A percentile compares a stretch with the other conserved stretches of the same genome.
phyloP scores from a whole-genome alignment of 1,140 invertebrate species.

The Dendroctonus ponderosae region DNA sequence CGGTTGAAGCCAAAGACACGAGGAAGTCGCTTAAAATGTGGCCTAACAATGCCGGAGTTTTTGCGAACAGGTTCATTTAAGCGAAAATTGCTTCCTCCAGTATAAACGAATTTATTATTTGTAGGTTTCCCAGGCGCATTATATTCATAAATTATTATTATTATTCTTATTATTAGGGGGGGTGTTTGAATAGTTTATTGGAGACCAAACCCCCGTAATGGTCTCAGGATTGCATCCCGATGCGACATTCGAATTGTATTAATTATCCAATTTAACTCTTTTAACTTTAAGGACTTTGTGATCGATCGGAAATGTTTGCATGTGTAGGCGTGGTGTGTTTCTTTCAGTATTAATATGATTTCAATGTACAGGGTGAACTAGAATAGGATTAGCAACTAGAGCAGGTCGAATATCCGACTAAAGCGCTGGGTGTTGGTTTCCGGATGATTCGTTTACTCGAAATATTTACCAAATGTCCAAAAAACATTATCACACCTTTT shows the following conservation, averaged over 20 bases:
- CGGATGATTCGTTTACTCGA: too few relatives aligned
- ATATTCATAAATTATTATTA: neutral
- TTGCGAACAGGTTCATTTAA: too few relatives aligned
- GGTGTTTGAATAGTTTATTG: neutral
- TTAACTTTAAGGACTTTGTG: neutral
- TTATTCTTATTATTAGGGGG: neutral
- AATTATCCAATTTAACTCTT: neutral
- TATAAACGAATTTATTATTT: too few relatives aligned
- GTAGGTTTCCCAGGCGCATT: neutral
- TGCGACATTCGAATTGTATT: neutral
- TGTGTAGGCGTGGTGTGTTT: neutral
- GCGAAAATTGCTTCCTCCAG: too few relatives aligned
- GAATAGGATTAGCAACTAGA: too few relatives aligned
- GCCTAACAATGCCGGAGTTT: too few relatives aligned
- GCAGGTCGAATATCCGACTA: too few relatives aligned
- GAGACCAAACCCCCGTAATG: neutral
- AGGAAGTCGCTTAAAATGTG: too few relatives aligned
- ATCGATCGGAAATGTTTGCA: neutral
- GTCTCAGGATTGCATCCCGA: neutral
- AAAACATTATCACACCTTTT: constrained; percentile 5
- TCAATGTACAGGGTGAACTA: constrained; percentile 6
- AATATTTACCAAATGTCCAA: neutral
- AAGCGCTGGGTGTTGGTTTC: too few relatives aligned
- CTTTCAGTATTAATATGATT: constrained; percentile 2
- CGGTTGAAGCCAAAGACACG: too few relatives aligned